Conservation (phyloP, 2,797 vertebrate species). For the Semotilus atromaculatus region DNA sequence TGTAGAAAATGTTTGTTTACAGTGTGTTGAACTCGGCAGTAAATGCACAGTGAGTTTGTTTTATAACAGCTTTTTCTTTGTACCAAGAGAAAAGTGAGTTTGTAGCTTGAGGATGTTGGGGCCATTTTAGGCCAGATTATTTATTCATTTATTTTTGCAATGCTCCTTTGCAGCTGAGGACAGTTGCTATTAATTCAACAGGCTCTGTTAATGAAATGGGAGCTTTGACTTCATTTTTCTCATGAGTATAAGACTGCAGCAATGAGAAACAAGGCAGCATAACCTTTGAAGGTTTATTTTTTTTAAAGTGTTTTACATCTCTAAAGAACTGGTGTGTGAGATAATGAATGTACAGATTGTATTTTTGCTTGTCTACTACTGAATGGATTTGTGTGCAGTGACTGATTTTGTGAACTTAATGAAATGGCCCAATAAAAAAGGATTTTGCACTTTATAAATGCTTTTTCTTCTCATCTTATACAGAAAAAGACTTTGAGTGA, state of each 20-base stretch:
- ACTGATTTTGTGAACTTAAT: conserved; percentile 74
- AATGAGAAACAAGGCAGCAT: neutral
- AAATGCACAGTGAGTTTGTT: conserved; percentile 6
- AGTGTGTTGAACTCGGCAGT: conserved; percentile 2
- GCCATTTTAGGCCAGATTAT: neutral
- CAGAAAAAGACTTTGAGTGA: conserved; percentile 20
- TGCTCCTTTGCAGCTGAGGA: neutral
- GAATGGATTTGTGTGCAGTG: conserved; percentile 66
- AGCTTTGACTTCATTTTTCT: neutral
- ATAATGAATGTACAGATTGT: neutral
- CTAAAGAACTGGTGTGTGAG: neutral
- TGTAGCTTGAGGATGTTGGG: conserved; percentile 23
- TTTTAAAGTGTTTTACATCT: neutral
- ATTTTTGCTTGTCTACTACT: conserved; percentile 61
- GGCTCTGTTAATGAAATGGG: neutral
- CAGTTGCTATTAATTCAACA: neutral
- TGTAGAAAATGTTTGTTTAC: neutral
- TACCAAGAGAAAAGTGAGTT: neutral
- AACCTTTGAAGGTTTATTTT: too few species aligned
- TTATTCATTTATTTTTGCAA: neutral
- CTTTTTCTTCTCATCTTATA: conserved; percentile 2
- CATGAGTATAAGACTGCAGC: neutral
- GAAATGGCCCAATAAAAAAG: conserved; percentile 69
- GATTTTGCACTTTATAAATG: neutral
- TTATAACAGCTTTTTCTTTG: neutral